Evolutionary conservation across 2,888 invertebrate genomes (phyloP).

Genomic region (Stenchaetothrips biformis): DNA sequence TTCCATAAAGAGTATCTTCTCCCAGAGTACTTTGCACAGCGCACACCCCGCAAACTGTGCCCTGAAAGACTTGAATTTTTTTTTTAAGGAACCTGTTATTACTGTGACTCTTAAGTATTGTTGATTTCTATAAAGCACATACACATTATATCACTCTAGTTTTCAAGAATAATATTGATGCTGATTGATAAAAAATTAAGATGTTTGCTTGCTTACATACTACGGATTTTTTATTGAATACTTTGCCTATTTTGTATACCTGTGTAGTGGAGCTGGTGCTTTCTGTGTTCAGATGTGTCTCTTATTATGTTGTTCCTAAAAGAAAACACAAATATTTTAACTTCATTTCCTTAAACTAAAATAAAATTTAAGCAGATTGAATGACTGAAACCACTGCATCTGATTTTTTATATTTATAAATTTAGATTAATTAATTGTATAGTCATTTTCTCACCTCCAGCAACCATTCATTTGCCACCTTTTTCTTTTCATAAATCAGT

Average conservation of each 20-base stretch:
- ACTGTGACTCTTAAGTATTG: no score
- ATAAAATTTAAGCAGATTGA: neutral
- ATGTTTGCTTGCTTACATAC: neutral
- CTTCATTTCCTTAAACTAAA: neutral
- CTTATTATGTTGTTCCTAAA: neutral
- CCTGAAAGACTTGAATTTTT: neutral
- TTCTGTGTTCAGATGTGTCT: neutral
- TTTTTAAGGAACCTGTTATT: neutral
- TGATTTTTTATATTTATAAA: neutral
- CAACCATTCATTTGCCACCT: neutral
- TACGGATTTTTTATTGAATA: neutral
- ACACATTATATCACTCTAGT: neutral
- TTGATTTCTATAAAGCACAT: no score
- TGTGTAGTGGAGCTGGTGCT: neutral
- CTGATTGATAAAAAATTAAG: neutral
- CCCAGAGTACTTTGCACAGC: neutral
- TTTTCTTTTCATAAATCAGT: neutral
- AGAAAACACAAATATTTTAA: neutral
- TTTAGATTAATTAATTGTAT: neutral
- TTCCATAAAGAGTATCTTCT: neutral
- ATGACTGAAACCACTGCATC: neutral
- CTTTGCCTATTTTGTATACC: neutral
- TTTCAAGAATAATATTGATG: neutral
- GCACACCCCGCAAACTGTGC: neutral
- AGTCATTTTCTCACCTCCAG: neutral